These are phyloP conservation scores for Clarias platycephalus DNA, from an alignment of 2,797 vertebrate species.

Conservation along the genomic window DNA sequence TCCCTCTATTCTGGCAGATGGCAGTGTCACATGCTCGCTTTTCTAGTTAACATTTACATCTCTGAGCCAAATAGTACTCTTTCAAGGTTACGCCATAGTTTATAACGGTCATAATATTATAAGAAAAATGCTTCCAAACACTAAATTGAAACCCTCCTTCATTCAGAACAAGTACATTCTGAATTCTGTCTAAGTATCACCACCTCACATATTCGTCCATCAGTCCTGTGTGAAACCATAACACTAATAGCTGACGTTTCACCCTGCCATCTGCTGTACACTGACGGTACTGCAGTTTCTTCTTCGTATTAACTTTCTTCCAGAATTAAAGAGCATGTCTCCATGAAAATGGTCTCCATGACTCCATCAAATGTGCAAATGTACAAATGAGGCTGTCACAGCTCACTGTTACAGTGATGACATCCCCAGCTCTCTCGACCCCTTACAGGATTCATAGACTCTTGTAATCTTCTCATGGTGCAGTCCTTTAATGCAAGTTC, in stretches of 20 bases:
- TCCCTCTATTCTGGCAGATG: slow-evolving; percentile 19
- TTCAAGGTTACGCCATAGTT: background rate
- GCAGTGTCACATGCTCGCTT: slow-evolving; percentile 2
- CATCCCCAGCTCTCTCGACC: background rate
- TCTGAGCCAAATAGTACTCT: background rate
- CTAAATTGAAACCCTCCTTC: background rate
- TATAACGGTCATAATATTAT: background rate
- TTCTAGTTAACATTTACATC: background rate
- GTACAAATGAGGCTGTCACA: slow-evolving; percentile 10
- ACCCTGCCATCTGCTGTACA: slow-evolving; percentile 53
- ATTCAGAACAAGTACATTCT: background rate
- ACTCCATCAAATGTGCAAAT: slow-evolving; percentile 10
- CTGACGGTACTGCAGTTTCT: slow-evolving; percentile 16
- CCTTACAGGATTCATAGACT: slow-evolving; percentile 22
- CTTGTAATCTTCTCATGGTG: background rate
- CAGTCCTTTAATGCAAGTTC: background rate
- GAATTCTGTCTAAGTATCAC: background rate
- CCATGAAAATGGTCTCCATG: slow-evolving; percentile 34
- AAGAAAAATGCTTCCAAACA: background rate
- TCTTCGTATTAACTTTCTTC: background rate
- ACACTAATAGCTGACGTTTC: background rate
- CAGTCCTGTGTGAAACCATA: background rate
- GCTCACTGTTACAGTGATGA: slow-evolving; percentile 8
- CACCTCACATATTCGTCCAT: background rate
- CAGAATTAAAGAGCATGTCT: slow-evolving; percentile 17